A percentile compares a stretch with the other conserved stretches of the same genome.
phyloP scores from a whole-genome alignment of 2,888 invertebrate genomes.

The Ochlodes sylvanus region DNA sequence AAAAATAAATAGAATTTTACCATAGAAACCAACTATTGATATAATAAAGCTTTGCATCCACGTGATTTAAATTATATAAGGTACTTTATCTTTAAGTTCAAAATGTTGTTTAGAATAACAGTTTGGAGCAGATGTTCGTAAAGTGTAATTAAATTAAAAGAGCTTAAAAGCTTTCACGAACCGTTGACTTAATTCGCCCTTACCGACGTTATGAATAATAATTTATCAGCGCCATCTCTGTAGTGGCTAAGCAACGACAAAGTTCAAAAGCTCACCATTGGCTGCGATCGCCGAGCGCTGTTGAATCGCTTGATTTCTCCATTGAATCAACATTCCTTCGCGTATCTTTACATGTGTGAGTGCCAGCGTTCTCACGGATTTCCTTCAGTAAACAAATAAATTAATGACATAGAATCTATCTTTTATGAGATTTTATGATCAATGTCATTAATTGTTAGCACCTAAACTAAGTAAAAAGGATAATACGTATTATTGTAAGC shows the following conservation, averaged over 20 bases:
- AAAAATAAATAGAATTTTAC: neutral
- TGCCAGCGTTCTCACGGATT: constrained; percentile 73
- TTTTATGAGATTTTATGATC: constrained; percentile 44
- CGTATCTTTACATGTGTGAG: constrained; percentile 77
- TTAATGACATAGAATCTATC: constrained; percentile 64
- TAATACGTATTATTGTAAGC: constrained; percentile 56
- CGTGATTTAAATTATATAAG: too few relatives aligned
- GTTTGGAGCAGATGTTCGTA: neutral
- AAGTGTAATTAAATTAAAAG: neutral
- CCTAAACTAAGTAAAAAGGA: constrained; percentile 48
- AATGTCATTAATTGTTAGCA: constrained; percentile 43
- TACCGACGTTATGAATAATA: constrained; percentile 42
- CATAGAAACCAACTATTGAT: constrained; percentile 45
- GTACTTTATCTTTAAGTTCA: too few relatives aligned
- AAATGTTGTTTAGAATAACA: neutral
- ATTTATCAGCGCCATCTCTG: constrained; percentile 70
- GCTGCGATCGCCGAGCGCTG: constrained; percentile 66
- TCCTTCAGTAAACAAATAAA: constrained; percentile 46
- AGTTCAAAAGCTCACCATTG: constrained; percentile 75
- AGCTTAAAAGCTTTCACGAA: neutral
- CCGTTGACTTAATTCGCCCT: constrained; percentile 53
- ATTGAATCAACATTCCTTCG: constrained; percentile 84
- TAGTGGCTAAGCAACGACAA: constrained; percentile 55
- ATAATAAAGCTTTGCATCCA: constrained; percentile 39
- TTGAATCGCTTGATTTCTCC: constrained; percentile 82